These are phyloP conservation scores for Clarias macrocephalus DNA, from an alignment of 2,113 vertebrate species.

Conservation along the genomic window DNA sequence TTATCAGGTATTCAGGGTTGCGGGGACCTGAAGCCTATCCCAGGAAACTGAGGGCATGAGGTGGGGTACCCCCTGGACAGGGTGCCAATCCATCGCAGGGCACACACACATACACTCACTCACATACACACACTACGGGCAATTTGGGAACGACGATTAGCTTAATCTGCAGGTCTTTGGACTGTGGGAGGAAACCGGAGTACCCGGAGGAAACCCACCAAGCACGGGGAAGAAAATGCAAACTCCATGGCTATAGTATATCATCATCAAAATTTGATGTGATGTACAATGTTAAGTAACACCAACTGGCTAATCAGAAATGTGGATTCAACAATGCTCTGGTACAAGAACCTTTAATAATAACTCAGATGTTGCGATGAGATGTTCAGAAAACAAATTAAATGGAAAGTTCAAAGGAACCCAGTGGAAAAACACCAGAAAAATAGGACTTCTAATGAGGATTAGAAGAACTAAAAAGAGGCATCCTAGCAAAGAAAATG, in stretches of 20 bases:
- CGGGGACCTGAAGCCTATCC: too few species aligned
- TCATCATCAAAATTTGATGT: background rate
- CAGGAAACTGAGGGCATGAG: too few species aligned
- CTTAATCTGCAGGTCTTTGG: too few species aligned
- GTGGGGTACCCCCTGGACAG: too few species aligned
- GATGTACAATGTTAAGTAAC: background rate
- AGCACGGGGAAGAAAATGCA: background rate
- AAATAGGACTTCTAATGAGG: background rate
- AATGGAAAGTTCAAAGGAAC: background rate
- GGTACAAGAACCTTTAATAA: background rate
- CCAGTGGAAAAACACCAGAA: background rate
- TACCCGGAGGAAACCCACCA: too few species aligned
- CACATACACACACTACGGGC: too few species aligned
- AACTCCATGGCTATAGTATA: too few species aligned
- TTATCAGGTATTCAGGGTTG: too few species aligned
- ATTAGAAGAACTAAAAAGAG: background rate
- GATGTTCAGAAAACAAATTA: background rate
- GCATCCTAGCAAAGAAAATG: background rate
- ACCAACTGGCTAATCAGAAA: background rate
- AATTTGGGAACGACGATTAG: too few species aligned
- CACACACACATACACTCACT: too few species aligned
- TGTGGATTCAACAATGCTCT: background rate
- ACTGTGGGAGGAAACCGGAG: too few species aligned
- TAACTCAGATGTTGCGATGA: background rate
- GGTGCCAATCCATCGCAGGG: too few species aligned